Evolutionary conservation across 2,888 invertebrate species (phyloP).

Genomic region (Nebria salina): DNA sequence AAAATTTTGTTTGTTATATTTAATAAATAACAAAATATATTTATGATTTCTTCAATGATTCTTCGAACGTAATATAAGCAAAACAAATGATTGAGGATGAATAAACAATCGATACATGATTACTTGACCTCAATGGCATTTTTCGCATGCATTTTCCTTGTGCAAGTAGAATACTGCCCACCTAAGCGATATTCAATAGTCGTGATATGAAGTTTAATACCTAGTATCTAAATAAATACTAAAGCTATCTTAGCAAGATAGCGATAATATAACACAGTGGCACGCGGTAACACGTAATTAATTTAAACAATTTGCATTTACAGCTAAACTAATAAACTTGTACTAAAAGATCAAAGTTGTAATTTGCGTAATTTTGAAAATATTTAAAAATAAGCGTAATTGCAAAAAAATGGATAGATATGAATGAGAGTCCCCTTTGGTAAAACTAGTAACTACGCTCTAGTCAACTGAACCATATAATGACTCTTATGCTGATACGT

Average conservation of each 20-base stretch:
- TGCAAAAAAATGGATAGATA: background rate
- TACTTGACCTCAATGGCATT: background rate
- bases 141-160: background rate
- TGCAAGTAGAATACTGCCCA: background rate
- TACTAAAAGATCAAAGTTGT: background rate
- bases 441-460: slow-evolving; percentile 12
- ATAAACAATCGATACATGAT: background rate
- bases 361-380: background rate
- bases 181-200: slow-evolving; percentile 6
- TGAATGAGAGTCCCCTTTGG: slow-evolving; percentile 4
- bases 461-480: slow-evolving; percentile 31
- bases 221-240: slow-evolving; percentile 27
- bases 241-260: slow-evolving; percentile 36
- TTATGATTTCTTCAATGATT: background rate
- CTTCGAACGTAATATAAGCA: background rate
- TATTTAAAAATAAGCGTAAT: no score
- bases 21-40: background rate
- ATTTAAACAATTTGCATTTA: background rate
- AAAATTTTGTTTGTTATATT: background rate
- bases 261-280: slow-evolving; percentile 16
- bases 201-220: slow-evolving; percentile 2
- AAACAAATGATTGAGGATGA: background rate
- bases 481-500: slow-evolving; percentile 39
- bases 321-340: background rate
- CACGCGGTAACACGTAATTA: background rate